These are phyloP conservation scores for Phycodurus eques DNA, from an alignment of 2,113 vertebrate genomes.

Conservation along the genomic window DNA sequence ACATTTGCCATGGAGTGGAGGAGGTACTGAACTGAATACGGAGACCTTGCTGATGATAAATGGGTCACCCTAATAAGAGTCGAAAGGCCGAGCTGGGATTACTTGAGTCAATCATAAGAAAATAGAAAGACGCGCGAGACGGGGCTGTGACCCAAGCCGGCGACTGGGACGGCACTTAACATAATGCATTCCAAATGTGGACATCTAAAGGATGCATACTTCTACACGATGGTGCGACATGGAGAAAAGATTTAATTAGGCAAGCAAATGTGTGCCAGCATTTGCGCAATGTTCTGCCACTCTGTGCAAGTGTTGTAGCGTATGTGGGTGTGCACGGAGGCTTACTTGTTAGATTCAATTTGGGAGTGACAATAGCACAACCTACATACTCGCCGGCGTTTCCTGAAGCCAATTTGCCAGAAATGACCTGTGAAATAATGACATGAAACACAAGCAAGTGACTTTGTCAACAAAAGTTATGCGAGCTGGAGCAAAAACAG, in stretches of 20 bases:
- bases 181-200: constrained; percentile 20
- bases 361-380: constrained; percentile 60
- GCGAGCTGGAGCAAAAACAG: background rate
- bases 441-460: constrained; percentile 5
- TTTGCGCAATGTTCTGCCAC: constrained; percentile 58
- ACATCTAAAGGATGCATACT: background rate
- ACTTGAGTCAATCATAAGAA: constrained; percentile 17
- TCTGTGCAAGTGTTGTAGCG: constrained; percentile 63
- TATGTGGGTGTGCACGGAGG: constrained; percentile 68
- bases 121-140: constrained; percentile 7
- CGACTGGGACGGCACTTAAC: constrained; percentile 21
- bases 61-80: constrained; percentile 62
- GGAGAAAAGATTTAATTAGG: constrained; percentile 57
- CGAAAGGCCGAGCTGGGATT: constrained; percentile 33
- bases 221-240: constrained; percentile 18
- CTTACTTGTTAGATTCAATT: constrained; percentile 66
- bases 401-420: constrained; percentile 26
- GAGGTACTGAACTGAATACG: constrained; percentile 29
- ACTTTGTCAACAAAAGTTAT: constrained; percentile 4
- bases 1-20: constrained; percentile 29
- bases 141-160: constrained; percentile 18
- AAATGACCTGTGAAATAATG: constrained; percentile 33
- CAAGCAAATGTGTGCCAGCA: constrained; percentile 27
- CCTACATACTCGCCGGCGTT: constrained; percentile 50
- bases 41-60: constrained; percentile 53